A percentile compares a stretch with the other conserved stretches of the same genome.
Evolutionary conservation across 2,888 invertebrate species (phyloP).

Genomic region (Hypselothyrea guttata): DNA sequence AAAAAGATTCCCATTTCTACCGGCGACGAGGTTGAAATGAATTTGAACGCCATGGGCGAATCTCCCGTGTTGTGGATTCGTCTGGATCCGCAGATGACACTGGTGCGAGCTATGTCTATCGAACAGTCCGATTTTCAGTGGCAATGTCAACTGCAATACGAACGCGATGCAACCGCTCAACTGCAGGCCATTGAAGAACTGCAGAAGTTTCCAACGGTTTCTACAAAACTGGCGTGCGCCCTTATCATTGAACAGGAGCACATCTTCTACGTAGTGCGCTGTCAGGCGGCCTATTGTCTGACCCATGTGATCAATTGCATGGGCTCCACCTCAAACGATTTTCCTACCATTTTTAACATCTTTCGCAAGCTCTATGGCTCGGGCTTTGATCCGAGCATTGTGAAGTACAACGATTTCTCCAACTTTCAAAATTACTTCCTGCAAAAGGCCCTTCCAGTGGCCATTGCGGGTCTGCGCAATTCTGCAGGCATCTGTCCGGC

Average conservation of each 20-base stretch:
- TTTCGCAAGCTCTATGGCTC: slow-evolving; percentile 98
- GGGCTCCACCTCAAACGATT: slow-evolving; percentile 96
- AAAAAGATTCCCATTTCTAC: slow-evolving; percentile 99
- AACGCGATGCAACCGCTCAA: slow-evolving; percentile 97
- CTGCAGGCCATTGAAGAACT: slow-evolving; percentile 93
- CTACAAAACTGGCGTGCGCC: slow-evolving; percentile 93
- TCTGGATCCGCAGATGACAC: slow-evolving; percentile 95
- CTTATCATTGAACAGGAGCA: slow-evolving; percentile 98
- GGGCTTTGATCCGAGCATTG: slow-evolving; percentile 95
- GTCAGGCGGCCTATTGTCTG: slow-evolving; percentile 94
- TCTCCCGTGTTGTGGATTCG: slow-evolving; percentile 99
- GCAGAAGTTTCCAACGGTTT: slow-evolving; percentile 93
- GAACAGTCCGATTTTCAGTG: slow-evolving; percentile 99
- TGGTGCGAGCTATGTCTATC: slow-evolving; percentile 91
- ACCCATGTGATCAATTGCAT: slow-evolving; percentile 96
- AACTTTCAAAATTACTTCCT: slow-evolving; percentile 97
- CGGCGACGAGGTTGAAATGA: slow-evolving; percentile 99
- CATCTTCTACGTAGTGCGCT: slow-evolving; percentile 94
- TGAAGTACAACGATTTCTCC: slow-evolving; percentile 95
- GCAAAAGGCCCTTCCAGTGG: slow-evolving; percentile 96
- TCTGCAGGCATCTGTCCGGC: slow-evolving; percentile 97
- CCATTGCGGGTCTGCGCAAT: slow-evolving; percentile 95
- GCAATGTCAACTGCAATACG: slow-evolving; percentile 98
- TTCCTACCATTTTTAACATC: slow-evolving; percentile 97
- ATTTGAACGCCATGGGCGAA: slow-evolving; percentile 98